Conservation (phyloP, 2,888 invertebrate species). For the Athalia rosae region DNA sequence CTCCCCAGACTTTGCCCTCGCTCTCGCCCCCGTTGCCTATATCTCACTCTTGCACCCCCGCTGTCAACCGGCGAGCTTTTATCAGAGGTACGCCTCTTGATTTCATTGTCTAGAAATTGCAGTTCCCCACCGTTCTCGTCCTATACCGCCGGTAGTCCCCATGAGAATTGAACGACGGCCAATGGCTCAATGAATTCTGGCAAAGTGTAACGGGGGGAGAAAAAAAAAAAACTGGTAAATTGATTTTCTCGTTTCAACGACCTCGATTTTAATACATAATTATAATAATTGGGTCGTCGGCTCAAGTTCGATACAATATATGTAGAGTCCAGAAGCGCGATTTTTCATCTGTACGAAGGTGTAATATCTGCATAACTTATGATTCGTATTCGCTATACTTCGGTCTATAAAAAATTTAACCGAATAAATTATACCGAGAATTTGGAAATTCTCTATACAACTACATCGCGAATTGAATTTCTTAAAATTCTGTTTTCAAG, state of each 20-base stretch:
- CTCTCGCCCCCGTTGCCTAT: constrained; percentile 38
- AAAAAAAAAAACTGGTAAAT: not conserved
- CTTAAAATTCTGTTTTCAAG: not conserved
- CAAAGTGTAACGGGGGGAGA: constrained; percentile 24
- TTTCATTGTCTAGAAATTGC: constrained; percentile 45
- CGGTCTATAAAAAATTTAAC: not conserved
- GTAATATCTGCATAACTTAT: not conserved
- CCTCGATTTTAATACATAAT: not conserved
- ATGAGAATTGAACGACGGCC: not conserved
- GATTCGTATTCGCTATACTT: not conserved
- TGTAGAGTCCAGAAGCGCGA: no score
- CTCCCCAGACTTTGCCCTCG: constrained; percentile 42
- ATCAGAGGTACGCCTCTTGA: constrained; percentile 43
- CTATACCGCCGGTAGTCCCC: not conserved
- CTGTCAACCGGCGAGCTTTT: constrained; percentile 39
- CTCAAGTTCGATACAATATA: no score
- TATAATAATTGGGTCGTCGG: not conserved
- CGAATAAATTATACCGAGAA: not conserved
- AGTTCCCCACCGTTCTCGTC: constrained; percentile 12
- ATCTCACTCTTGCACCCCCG: constrained; percentile 47
- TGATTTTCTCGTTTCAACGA: not conserved
- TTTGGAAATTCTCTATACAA: no score
- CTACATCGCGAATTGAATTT: not conserved
- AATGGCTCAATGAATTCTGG: not conserved
- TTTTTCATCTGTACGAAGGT: no score